These are phyloP conservation scores for Steatocranus sp. DNA, from an alignment of 2,797 vertebrate species.

Conservation along the genomic window DNA sequence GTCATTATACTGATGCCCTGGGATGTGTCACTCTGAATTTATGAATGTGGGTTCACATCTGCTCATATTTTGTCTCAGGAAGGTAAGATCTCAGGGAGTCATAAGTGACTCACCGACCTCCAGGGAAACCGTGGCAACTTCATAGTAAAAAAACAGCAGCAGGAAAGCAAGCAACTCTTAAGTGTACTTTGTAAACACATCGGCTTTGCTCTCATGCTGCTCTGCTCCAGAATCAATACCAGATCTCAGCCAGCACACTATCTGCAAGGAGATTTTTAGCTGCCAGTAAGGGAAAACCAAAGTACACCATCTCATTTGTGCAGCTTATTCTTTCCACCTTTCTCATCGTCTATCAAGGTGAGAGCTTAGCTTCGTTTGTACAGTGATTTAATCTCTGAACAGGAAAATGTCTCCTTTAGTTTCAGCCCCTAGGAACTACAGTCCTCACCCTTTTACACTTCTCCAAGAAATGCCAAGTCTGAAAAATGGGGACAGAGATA, in stretches of 20 bases:
- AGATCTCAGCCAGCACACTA: neutral
- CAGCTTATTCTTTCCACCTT: neutral
- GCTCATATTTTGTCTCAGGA: slow-evolving; percentile 19
- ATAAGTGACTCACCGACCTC: slow-evolving; percentile 37
- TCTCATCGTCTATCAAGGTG: neutral
- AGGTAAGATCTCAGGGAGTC: slow-evolving; percentile 24
- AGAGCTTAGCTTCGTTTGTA: neutral
- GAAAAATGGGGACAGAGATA: neutral
- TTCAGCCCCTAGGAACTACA: slow-evolving; percentile 5
- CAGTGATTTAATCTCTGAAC: slow-evolving; percentile 13
- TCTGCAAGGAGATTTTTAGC: neutral
- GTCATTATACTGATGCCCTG: slow-evolving; percentile 20
- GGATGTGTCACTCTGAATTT: slow-evolving; percentile 29
- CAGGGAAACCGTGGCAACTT: slow-evolving; percentile 6
- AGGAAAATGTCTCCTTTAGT: neutral
- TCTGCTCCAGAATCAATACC: slow-evolving; percentile 22
- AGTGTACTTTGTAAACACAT: slow-evolving; percentile 12
- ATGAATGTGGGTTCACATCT: neutral
- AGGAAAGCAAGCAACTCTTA: slow-evolving; percentile 10
- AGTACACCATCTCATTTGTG: slow-evolving; percentile 3
- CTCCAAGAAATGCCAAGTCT: neutral
- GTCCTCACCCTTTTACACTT: neutral
- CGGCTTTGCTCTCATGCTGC: neutral
- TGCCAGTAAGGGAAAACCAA: slow-evolving; percentile 1
- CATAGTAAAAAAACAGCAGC: neutral